Evolutionary conservation across 2,113 vertebrate genomes (phyloP).

Genomic region (Gobio gobio): DNA sequence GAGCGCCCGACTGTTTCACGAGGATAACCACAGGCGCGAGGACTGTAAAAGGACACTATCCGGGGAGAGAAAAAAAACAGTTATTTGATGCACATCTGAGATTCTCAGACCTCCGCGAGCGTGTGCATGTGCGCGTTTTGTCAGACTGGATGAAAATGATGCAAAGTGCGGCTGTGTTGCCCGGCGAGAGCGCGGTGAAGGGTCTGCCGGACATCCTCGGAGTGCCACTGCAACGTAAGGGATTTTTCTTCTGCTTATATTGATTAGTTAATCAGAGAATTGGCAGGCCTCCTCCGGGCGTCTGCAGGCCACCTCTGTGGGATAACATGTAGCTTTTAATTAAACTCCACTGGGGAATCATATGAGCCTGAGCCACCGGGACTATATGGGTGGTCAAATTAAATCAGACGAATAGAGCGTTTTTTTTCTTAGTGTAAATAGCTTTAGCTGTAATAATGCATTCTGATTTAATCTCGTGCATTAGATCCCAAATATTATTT

Average conservation of each 20-base stretch:
- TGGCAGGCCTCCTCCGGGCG: conserved; percentile 54
- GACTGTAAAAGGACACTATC: conserved; percentile 38
- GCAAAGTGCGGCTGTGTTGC: conserved; percentile 92
- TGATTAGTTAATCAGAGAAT: conserved; percentile 65
- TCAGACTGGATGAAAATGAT: conserved; percentile 86
- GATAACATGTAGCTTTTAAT: conserved; percentile 48
- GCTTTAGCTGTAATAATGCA: neutral
- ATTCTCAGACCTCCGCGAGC: conserved; percentile 28
- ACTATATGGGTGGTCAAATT: neutral
- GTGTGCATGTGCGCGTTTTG: conserved; percentile 68
- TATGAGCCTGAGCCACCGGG: too few relatives aligned
- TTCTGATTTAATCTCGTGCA: neutral
- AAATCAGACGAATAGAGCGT: neutral
- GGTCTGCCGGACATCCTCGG: conserved; percentile 96
- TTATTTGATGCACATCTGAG: conserved; percentile 19
- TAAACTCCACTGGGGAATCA: conserved; percentile 32
- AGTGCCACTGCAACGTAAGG: conserved; percentile 98
- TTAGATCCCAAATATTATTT: neutral
- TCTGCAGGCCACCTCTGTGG: conserved; percentile 61
- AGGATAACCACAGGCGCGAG: conserved; percentile 41
- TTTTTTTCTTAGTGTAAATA: neutral
- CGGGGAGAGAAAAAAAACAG: neutral
- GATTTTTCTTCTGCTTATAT: conserved; percentile 58
- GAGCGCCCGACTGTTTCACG: conserved; percentile 41
- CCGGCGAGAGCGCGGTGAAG: conserved; percentile 92